Evolutionary conservation across 2,797 vertebrate species (phyloP).

Genomic region (Anolis apletophallus): DNA sequence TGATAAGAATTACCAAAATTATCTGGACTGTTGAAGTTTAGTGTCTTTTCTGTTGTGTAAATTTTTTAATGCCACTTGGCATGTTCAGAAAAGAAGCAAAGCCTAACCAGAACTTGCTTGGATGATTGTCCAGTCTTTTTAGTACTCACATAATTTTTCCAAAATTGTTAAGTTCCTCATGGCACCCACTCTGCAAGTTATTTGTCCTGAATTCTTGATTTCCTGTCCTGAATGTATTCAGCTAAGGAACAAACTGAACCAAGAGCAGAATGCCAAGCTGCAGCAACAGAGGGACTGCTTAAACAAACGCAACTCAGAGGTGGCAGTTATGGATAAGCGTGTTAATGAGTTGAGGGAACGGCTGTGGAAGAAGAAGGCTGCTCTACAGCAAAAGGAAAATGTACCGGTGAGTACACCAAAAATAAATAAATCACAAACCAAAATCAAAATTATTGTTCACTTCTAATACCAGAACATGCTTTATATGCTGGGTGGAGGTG

Average conservation of each 20-base stretch:
- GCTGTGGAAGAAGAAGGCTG: conserved; percentile 95
- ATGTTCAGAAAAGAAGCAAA: conserved; percentile 1
- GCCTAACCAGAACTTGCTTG: conserved; percentile 37
- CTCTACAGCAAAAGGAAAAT: conserved; percentile 92
- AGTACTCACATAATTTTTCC: conserved; percentile 23
- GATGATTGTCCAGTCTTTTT: conserved; percentile 42
- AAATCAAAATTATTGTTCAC: background rate
- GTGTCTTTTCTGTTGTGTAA: background rate
- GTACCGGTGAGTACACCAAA: conserved; percentile 83
- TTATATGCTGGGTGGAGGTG: conserved; percentile 3
- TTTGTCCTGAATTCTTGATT: conserved; percentile 59
- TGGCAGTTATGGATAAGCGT: conserved; percentile 90
- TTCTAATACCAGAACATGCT: background rate
- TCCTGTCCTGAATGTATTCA: conserved; percentile 73
- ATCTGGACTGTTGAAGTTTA: background rate
- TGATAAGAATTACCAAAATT: background rate
- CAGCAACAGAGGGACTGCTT: conserved; percentile 93
- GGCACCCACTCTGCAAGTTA: conserved; percentile 45
- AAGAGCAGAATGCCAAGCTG: conserved; percentile 90
- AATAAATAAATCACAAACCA: background rate
- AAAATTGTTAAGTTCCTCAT: conserved; percentile 32
- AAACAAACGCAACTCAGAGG: conserved; percentile 91
- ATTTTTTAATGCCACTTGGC: background rate
- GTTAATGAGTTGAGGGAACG: conserved; percentile 91
- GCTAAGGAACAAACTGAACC: conserved; percentile 94